These are phyloP conservation scores for Callinectes sapidus DNA, from an alignment of 2,888 invertebrate genomes.

Conservation along the genomic window DNA sequence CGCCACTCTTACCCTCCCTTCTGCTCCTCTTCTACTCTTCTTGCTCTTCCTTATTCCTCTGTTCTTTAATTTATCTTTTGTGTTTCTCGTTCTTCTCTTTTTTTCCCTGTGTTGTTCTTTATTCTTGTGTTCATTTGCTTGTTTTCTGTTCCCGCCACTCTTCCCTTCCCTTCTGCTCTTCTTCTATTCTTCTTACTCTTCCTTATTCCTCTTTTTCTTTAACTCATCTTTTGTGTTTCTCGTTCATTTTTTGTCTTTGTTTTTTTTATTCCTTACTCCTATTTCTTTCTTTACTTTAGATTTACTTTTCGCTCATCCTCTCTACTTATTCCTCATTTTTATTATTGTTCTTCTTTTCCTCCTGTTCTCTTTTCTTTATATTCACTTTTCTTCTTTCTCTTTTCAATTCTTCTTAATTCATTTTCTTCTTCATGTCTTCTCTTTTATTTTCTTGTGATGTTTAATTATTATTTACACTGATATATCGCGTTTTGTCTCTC, in stretches of 20 bases:
- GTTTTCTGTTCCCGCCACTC: neutral
- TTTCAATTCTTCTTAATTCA: neutral
- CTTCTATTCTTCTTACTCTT: neutral
- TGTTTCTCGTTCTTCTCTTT: no score
- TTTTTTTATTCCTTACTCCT: no score
- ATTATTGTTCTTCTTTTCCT: neutral
- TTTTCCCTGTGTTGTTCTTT: no score
- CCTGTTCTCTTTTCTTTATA: neutral
- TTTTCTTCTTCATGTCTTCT: neutral
- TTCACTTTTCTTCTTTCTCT: neutral
- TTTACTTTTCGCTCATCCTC: neutral
- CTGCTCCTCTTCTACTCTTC: neutral
- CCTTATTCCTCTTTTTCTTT: neutral
- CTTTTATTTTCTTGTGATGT: neutral
- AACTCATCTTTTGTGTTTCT: no score
- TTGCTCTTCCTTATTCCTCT: neutral
- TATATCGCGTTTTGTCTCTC: neutral
- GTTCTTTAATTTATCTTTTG: neutral
- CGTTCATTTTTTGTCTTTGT: no score
- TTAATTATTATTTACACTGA: neutral
- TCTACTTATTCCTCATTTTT: neutral
- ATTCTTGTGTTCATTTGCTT: neutral
- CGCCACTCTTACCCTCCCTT: neutral
- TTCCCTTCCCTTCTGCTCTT: neutral
- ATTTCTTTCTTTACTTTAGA: neutral